A percentile compares a stretch with the other conserved stretches of the same genome.
Evolutionary conservation across 2,113 vertebrate genomes (phyloP).

Genomic region (Maylandia zebra): DNA sequence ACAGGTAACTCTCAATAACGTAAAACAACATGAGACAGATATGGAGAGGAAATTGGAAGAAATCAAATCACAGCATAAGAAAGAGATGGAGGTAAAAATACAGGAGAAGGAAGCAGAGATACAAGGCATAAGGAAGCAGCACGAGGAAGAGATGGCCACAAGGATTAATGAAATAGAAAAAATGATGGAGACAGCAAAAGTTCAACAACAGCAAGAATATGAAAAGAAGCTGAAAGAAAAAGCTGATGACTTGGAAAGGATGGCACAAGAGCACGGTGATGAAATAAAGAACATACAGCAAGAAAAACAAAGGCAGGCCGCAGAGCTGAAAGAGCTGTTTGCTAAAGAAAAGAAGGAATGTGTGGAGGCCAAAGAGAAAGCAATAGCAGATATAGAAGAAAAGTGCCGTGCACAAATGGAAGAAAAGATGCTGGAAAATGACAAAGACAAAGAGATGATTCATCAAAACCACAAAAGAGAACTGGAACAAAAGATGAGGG

Average conservation of each 20-base stretch:
- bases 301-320: slow-evolving; percentile 7
- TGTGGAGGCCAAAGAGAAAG: not conserved
- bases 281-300: not conserved
- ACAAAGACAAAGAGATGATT: slow-evolving; percentile 19
- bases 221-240: slow-evolving; percentile 19
- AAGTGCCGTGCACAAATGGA: not conserved
- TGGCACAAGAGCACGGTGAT: not conserved
- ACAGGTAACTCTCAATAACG: not conserved
- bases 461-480: not conserved
- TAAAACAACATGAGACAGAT: not conserved
- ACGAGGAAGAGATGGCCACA: not conserved
- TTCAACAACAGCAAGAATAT: slow-evolving; percentile 1
- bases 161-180: not conserved
- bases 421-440: not conserved
- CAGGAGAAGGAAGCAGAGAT: not conserved
- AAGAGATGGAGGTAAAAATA: not conserved
- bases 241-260: not conserved
- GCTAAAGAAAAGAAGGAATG: slow-evolving; percentile 5
- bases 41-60: slow-evolving; percentile 6
- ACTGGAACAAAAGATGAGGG: not conserved
- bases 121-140: not conserved
- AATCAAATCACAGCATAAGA: not conserved
- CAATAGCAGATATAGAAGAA: not conserved
- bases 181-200: not conserved
- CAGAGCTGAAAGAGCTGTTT: not conserved